Evolutionary conservation across 2,113 vertebrate genomes (phyloP), one percentile per base, ranked within the genome.

Genomic region (Daboia siamensis): DNA sequence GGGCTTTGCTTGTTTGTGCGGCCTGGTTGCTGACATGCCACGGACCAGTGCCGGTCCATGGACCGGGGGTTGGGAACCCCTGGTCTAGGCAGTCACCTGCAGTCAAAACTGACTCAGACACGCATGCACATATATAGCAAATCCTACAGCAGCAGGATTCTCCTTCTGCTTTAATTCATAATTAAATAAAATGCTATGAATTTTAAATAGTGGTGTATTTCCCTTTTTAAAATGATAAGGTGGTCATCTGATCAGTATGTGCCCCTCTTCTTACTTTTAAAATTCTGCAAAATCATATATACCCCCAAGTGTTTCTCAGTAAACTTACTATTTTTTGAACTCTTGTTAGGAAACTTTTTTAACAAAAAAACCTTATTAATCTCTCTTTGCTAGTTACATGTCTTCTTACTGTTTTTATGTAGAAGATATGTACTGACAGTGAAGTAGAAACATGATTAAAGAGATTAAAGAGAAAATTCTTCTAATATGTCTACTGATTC

Each of bases 401-500:
- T 54, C 21, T 13, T n/a, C 87, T 39, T 52, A 20, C 52, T 54
- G 21, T 26, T 61, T 5, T 91, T 80, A 80, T 80, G 33, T 80
- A 39, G 20, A 39, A 80, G 7, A 21, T 12, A 20, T 69, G 46
- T n/a, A 85, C 46, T 74, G 1, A 2, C 12, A 4, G 2, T 69
- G 46, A n/a, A 52, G 20, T 54, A 23, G 64, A n/a, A 85, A 26
- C 13, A 26, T 23, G 0, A 1, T 0, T 1, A 69, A 64, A 59
- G 57, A 0, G 0, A 0, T 0, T 0, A 3, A 80, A 84, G 51
- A 55, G 51, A 0, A 46, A 1, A 0, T 9, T 24, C 84, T 5
- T 29, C 26, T 0, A 17, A 0, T 0, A 6, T 1, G 0, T 0
- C 2, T 1, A 26, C 0, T 88, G 29, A 17, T n/a, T 46, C 57